Percentiles rank a stretch among this genome's conserved stretches.
Conservation (phyloP, 2,113 vertebrate species). For the Hylia prasina region DNA sequence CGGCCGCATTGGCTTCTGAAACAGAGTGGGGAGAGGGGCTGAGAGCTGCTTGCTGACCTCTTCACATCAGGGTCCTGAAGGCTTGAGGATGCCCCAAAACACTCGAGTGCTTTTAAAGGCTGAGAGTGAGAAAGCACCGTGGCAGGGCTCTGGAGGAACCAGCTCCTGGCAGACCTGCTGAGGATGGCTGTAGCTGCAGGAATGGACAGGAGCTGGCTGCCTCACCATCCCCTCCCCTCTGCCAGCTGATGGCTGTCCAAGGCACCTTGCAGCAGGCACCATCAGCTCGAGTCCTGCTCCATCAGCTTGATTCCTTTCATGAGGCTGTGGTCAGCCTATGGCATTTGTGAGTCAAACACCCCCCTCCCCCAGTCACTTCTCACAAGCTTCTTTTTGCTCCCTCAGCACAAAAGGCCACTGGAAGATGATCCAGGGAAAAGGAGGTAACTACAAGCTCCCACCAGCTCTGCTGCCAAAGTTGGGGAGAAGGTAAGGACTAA, state of each 20-base stretch:
- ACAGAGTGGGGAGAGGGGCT: slow-evolving; percentile 28
- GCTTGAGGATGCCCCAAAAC: background rate
- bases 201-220: background rate
- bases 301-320: accelerated
- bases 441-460: background rate
- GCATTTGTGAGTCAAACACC: background rate
- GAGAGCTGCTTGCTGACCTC: background rate
- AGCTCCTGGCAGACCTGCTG: background rate
- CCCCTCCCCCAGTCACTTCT: background rate
- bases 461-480: background rate
- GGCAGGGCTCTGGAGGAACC: background rate
- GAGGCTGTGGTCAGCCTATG: background rate
- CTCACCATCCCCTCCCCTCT: background rate
- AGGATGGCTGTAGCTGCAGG: background rate
- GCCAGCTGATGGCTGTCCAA: background rate
- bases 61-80: background rate
- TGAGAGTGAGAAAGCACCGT: accelerated
- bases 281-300: background rate
- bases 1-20: slow-evolving; percentile 89
- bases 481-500: background rate
- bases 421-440: background rate
- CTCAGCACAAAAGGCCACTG: background rate
- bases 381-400: background rate
- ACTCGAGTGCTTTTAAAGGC: background rate
- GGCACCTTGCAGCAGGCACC: background rate